Base-by-base conservation (phyloP, 2,888 invertebrate species). In the Sylvicola cinctus region DNA sequence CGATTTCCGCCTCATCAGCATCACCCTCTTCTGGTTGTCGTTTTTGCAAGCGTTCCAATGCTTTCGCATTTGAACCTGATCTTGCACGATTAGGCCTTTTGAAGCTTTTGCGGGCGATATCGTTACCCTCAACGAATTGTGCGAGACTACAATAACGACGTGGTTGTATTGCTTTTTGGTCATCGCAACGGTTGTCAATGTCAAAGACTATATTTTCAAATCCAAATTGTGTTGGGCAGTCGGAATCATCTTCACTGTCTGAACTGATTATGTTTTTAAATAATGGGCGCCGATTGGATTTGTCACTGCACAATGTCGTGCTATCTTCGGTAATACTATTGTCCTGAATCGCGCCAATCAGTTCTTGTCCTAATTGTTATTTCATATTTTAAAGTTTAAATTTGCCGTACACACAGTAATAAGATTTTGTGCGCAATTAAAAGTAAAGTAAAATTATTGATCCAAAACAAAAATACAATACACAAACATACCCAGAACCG, bases 71-170 rank as follows among this genome's bases (percentile, higher is more conserved):
- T 4, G 28, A 13, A 6, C 6, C 28, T 6, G 12, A 13, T 5
- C 14, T 5, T 4, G 6, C 38, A 38, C 44, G 35, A 42, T 40
- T 41, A 12, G 38, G 40, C 23, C 40, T 41, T 43, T 72, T 76
- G 49, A 81, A 78, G 3, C 81, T 81, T 49, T 71, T 68, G 31
- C 80, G 65, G 1, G 76, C 79, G 39, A 84, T 83, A 50, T 84
- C 83, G 52, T 70, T 81, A 14, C 80, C 81, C 56, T 81, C 81
- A 38, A 76, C 77, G 47, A 81, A 81, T 43, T 79, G 74, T 2
- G 83, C 83, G 45, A 84, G 58, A 47, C 80, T 80, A 51, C 80
- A 80, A 48, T 73, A 77, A 42, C 71, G 74, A 31, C 68, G 65
- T 35, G 71, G 69, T 44, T 69, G 67, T 17, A 29, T 34, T 16